These are phyloP conservation scores for Psammodynastes pulverulentus DNA, from an alignment of 2,113 vertebrate genomes.

Conservation along the genomic window DNA sequence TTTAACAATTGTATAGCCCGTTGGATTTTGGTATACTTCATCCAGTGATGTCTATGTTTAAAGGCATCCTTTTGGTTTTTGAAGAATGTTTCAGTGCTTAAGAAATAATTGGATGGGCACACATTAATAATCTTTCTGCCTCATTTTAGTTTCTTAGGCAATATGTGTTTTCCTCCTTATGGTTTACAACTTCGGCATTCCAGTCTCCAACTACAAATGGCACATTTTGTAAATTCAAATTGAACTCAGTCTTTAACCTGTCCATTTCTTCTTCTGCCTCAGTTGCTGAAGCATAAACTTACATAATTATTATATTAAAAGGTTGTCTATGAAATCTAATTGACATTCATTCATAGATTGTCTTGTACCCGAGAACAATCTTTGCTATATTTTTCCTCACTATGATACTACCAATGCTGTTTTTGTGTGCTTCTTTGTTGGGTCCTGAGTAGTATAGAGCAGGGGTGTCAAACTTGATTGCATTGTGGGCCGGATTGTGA, in stretches of 20 bases:
- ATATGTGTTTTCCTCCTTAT: not conserved
- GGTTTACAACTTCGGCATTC: not conserved
- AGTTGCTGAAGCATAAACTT: not conserved
- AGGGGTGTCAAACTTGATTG: too few species aligned
- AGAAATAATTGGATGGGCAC: not conserved
- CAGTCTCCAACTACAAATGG: not conserved
- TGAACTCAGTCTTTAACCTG: not conserved
- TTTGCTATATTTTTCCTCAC: not conserved
- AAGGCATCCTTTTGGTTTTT: not conserved
- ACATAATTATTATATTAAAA: not conserved
- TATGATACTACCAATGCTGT: not conserved
- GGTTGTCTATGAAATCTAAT: not conserved
- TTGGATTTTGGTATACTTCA: not conserved
- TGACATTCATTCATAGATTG: not conserved
- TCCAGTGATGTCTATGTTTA: not conserved
- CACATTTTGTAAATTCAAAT: not conserved
- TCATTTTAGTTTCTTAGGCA: not conserved
- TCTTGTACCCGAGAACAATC: not conserved
- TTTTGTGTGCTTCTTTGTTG: not conserved
- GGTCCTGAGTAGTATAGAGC: not conserved
- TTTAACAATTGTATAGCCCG: not conserved
- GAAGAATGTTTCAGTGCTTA: not conserved
- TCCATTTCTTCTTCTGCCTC: not conserved
- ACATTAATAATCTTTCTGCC: not conserved
- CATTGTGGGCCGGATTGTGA: too few species aligned